Percentiles rank a stretch among this genome's conserved stretches.
phyloP scores from a whole-genome alignment of 2,888 invertebrate genomes.

The Tipula confusa region DNA sequence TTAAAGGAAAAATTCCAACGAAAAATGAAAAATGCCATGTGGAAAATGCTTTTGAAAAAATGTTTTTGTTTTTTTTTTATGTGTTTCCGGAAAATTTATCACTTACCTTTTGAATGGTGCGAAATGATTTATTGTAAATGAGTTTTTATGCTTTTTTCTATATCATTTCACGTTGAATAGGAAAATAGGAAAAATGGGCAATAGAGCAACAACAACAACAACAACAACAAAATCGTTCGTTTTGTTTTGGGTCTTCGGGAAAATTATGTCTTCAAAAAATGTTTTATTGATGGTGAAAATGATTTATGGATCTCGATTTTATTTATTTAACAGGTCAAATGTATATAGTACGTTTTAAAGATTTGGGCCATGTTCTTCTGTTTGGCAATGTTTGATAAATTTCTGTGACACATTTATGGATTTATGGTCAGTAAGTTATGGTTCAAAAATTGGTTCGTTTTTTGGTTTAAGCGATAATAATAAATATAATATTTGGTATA shows the following conservation, averaged over 20 bases:
- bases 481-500: too few relatives aligned
- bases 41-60: background rate
- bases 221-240: too few relatives aligned
- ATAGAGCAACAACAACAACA: too few relatives aligned
- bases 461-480: too few relatives aligned
- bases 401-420: background rate
- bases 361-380: background rate
- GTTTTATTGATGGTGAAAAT: background rate
- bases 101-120: background rate
- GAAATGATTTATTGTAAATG: slow-evolving; percentile 1
- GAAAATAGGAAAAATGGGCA: background rate
- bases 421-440: background rate
- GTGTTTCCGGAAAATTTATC: background rate
- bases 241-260: background rate
- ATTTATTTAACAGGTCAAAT: slow-evolving; percentile 6
- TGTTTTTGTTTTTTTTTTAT: background rate
- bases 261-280: background rate
- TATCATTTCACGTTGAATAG: background rate
- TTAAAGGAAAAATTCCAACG: background rate
- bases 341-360: background rate
- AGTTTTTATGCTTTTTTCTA: slow-evolving; percentile 8
- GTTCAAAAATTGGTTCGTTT: background rate
- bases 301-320: background rate
- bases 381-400: background rate
- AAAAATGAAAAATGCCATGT: background rate